Conservation (phyloP, 1,140 invertebrate species). For the Doryteuthis pealeii region DNA sequence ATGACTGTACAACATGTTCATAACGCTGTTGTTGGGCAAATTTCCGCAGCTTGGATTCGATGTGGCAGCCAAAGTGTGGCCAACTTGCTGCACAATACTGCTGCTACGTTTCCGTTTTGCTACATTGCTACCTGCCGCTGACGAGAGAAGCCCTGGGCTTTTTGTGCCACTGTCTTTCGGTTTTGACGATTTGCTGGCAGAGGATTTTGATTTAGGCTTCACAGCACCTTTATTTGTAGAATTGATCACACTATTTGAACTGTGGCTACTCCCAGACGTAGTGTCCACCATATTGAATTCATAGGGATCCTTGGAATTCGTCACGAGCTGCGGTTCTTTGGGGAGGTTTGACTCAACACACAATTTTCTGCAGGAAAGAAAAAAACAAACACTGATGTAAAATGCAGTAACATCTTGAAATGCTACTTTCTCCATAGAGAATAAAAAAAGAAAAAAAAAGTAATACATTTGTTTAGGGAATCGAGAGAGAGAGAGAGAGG, state of each 20-base stretch:
- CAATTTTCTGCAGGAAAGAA: slow-evolving; percentile 44
- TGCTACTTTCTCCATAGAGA: not conserved
- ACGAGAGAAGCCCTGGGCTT: slow-evolving; percentile 13
- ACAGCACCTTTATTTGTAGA: slow-evolving; percentile 29
- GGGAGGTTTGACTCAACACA: slow-evolving; percentile 55
- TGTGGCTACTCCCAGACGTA: slow-evolving; percentile 18
- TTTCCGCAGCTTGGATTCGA: slow-evolving; percentile 11
- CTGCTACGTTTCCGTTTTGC: slow-evolving; percentile 37
- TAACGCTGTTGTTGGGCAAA: slow-evolving; percentile 14
- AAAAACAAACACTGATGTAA: slow-evolving; percentile 15
- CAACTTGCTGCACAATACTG: slow-evolving; percentile 1
- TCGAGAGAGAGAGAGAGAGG: too few species aligned
- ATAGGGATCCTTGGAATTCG: slow-evolving; percentile 51
- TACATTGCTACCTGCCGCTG: slow-evolving; percentile 18
- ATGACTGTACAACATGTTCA: slow-evolving; percentile 28
- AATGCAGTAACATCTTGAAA: not conserved
- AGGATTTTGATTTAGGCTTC: slow-evolving; percentile 37
- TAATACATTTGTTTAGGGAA: not conserved
- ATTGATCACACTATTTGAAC: slow-evolving; percentile 11
- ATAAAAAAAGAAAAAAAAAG: not conserved
- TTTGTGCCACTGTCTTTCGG: slow-evolving; percentile 22
- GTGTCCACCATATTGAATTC: slow-evolving; percentile 48
- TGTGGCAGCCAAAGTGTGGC: not conserved
- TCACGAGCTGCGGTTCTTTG: slow-evolving; percentile 41
- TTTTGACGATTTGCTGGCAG: slow-evolving; percentile 10